Base-by-base conservation (phyloP, 2,113 vertebrate genomes). In the Otocyon megalotis region DNA sequence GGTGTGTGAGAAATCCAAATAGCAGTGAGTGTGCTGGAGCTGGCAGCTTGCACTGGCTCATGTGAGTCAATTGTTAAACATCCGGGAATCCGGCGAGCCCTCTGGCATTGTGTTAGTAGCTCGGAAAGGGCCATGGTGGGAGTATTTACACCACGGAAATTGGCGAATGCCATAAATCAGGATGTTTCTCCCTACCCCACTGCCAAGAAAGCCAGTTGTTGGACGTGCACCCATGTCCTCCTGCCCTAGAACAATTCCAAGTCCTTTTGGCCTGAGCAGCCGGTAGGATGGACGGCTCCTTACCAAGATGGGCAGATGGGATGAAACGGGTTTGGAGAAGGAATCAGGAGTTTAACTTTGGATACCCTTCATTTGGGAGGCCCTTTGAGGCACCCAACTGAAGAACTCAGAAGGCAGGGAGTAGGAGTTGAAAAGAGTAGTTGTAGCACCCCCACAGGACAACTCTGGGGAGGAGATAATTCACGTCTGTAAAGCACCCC, bases 1-100 rank as follows among this genome's bases (percentile, higher is more conserved):
- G 54, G 32, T 20, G 14, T 24, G 32, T 50, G 2, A 54, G 65
- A 54, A 26, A 35, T n/a, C 26, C 56, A 10, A 56, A 28, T 87
- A 43, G 3, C 3, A n/a, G 63, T 1, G 32, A 54, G 26, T 1
- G 19, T 53, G 62, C 17, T 30, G 60, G 50, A n/a, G 28, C 5
- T 2, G 1, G 32, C 0, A 8, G 53, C 37, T 53, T 53, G 1
- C 2, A 2, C 2, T 2, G 35, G 88, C 16, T 22, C 17, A 3
- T 1, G 3, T 3, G 62, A 62, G 37, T 89, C 0, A 8, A 19
- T 0, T 13, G 50, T 54, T 60, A 71, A 62, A 13, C 0, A 9
- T 5, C 53, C 24, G 10, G 53, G 62, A 37, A 80, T 43, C 32
- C 28, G 22, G 15, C 0, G 22, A 88, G 11, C 82, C 65, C 43